Evolutionary conservation across 2,888 invertebrate species (phyloP), one percentile per base, ranked within the genome.

Genomic region (Dynastes maya): DNA sequence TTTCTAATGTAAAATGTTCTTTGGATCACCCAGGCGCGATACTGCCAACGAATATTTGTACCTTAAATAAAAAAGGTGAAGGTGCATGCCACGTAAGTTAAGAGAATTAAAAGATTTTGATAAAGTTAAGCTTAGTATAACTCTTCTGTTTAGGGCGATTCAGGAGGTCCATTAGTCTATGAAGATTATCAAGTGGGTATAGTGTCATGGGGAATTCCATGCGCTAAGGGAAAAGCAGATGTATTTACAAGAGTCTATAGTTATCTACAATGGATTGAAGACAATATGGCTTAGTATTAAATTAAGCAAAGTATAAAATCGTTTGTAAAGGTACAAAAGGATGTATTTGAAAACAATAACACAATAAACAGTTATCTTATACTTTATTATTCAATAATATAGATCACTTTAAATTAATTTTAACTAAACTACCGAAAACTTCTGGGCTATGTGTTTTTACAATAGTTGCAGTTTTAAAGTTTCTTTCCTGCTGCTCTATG

Each of bases 121-220:
- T 27, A 61, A 27, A 4, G 11, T 32, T 11, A 2, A 63, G 5
- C 32, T 4, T 32, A 63, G 8, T 11, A 11, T 32, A 29, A 27
- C n/a, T 0, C 64, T 22, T 72, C 78, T 3, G 4, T 32, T 45
- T 72, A 83, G 81, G 85, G 90, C 29, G 90, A 92, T 0, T 92
- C 92, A 82, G 87, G 93, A 32, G 93, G 93, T 81, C 91, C 92
- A 0, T 85, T 90, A 16, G 89, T 89, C 0, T 87, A 89, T 40
- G 86, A 87, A 0, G 92, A 92, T 0, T 89, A 90, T 79, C 92
- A 92, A 0, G 86, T 90, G 13, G 90, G 90, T 2, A 83, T 90
- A 1, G 90, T 89, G 49, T 90, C 90, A 1, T 90, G 89, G 89
- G 89, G 89, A 27, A 85, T 85, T 67, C 89, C 89, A 0, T 90